These are phyloP conservation scores for Malurus melanocephalus DNA, from an alignment of 2,113 vertebrate species.

Conservation along the genomic window DNA sequence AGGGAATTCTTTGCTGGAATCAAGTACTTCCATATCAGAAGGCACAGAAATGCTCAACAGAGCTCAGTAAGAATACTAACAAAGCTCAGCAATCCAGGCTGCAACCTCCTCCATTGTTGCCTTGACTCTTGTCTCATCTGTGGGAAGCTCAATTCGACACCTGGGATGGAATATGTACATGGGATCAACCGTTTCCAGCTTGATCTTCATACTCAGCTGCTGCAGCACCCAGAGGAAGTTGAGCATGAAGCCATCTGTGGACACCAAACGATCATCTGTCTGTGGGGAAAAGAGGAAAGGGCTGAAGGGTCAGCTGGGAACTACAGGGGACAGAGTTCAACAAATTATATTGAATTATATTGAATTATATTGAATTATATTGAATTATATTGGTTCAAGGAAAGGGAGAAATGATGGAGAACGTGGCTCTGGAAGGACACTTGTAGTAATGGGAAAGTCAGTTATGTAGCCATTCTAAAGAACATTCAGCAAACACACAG, in stretches of 20 bases:
- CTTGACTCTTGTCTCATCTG: slow-evolving; percentile 91
- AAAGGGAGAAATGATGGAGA: background rate
- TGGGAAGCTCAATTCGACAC: slow-evolving; percentile 87
- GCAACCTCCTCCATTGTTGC: slow-evolving; percentile 93
- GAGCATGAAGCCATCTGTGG: slow-evolving; percentile 97
- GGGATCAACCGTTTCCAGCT: slow-evolving; percentile 96
- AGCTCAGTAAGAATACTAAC: slow-evolving; percentile 70
- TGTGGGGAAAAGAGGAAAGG: slow-evolving; percentile 37
- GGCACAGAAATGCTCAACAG: accelerated
- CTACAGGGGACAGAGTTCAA: background rate
- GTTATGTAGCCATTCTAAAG: background rate
- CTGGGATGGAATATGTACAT: slow-evolving; percentile 93
- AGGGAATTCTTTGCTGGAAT: background rate
- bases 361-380: background rate
- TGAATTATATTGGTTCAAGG: background rate
- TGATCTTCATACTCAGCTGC: slow-evolving; percentile 96
- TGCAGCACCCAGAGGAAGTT: slow-evolving; percentile 98
- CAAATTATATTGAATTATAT: background rate
- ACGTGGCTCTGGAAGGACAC: accelerated
- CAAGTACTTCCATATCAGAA: background rate
- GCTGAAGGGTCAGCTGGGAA: background rate
- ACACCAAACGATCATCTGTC: slow-evolving; percentile 95
- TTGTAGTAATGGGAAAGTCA: background rate
- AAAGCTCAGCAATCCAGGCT: slow-evolving; percentile 85
- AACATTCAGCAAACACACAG: background rate